Percentiles rank a stretch among this genome's conserved stretches.
Conservation (phyloP, 1,140 invertebrate species). For the Mizuhopecten yessoensis region DNA sequence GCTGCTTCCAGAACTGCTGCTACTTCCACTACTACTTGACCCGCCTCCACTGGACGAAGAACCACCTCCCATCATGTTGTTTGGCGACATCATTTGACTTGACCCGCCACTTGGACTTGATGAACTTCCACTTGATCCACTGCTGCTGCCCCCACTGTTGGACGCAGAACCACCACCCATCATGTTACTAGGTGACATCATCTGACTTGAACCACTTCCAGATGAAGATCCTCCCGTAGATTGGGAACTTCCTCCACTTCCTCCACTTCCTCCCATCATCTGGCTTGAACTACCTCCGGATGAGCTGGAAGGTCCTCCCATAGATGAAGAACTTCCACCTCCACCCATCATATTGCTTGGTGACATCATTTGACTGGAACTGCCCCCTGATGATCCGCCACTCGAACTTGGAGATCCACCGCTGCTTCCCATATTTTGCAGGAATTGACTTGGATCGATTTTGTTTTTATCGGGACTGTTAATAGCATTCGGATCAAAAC, state of each 20-base stretch:
- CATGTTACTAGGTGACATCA: slow-evolving; percentile 34
- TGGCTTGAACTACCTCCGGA: background rate
- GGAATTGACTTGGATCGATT: slow-evolving; percentile 57
- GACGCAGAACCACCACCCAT: slow-evolving; percentile 52
- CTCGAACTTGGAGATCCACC: slow-evolving; percentile 21
- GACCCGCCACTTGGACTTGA: slow-evolving; percentile 42
- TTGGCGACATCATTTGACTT: slow-evolving; percentile 41
- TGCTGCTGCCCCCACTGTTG: background rate
- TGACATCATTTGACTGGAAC: slow-evolving; percentile 40
- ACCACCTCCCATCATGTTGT: slow-evolving; percentile 47
- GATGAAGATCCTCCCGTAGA: slow-evolving; percentile 40
- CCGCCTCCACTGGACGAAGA: slow-evolving; percentile 48
- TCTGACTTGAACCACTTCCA: slow-evolving; percentile 42
- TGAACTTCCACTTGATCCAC: background rate
- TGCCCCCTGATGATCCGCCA: slow-evolving; percentile 43
- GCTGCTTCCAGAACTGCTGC: slow-evolving; percentile 28
- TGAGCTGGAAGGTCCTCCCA: slow-evolving; percentile 42
- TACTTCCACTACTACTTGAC: slow-evolving; percentile 22
- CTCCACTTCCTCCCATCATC: slow-evolving; percentile 41
- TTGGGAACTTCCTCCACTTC: background rate
- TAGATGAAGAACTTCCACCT: background rate
- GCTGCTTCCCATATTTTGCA: slow-evolving; percentile 54
- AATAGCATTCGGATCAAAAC: slow-evolving; percentile 60
- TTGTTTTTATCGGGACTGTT: slow-evolving; percentile 64
- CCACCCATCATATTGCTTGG: slow-evolving; percentile 51